Evolutionary conservation across 2,888 invertebrate species (phyloP).

Genomic region (Balanococcus diminutus): DNA sequence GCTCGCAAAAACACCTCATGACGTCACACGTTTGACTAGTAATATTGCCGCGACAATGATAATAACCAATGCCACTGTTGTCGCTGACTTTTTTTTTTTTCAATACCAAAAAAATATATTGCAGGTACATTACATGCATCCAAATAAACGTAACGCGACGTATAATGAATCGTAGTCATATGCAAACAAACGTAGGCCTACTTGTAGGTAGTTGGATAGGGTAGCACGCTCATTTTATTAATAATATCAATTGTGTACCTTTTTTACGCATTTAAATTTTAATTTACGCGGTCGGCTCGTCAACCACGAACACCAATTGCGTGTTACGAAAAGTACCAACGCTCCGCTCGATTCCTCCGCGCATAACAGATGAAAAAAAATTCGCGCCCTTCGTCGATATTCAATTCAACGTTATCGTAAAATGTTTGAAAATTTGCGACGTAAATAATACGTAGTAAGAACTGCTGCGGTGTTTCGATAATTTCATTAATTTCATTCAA

Average conservation of each 20-base stretch:
- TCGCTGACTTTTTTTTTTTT: not conserved
- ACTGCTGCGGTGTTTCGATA: too few relatives aligned
- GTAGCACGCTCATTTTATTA: too few relatives aligned
- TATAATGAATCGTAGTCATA: not conserved
- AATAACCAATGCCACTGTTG: not conserved
- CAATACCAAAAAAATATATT: not conserved
- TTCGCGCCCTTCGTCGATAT: not conserved
- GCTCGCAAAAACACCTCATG: not conserved
- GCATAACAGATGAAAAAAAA: not conserved
- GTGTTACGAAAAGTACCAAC: not conserved
- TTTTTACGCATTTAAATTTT: not conserved
- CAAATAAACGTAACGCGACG: not conserved
- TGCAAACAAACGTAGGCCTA: not conserved
- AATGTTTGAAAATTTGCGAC: too few relatives aligned
- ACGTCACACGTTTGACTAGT: not conserved
- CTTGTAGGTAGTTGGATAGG: too few relatives aligned
- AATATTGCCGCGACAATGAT: not conserved
- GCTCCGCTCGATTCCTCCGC: not conserved
- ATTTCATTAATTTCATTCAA: too few relatives aligned
- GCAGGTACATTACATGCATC: too few relatives aligned
- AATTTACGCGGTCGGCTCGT: not conserved
- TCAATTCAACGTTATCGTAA: too few relatives aligned
- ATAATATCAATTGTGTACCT: not conserved
- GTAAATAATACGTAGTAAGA: too few relatives aligned
- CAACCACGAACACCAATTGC: not conserved